Evolutionary conservation across 2,113 vertebrate genomes (phyloP), one percentile per base, ranked within the genome.

Genomic region (Mobula birostris): DNA sequence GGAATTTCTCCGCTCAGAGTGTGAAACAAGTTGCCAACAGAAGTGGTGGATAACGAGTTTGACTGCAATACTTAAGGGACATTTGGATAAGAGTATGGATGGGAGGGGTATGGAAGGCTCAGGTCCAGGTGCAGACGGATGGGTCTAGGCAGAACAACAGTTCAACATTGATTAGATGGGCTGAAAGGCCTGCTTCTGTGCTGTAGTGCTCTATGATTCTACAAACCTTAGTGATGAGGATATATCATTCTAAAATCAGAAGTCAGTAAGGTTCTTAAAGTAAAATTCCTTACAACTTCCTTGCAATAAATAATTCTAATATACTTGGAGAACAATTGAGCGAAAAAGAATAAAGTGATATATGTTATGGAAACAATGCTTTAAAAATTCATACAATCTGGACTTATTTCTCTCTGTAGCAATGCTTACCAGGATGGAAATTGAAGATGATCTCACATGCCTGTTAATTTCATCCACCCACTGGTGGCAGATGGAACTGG

Each of bases 381-480:
- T 66, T 90, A 32, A 32, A 90, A 63, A 68, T 66, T 32, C 29
- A 15, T 27, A 19, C 90, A 3, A 93, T 70, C 76, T 72, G 72
- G 2, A 85, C 70, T 94, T 94, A 5, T 29, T 36, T 72, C 27
- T 61, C 58, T 48, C 19, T 79, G 21, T 63, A 11, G 29, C 56
- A 66, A 96, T 95, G 92, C 97, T 96, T 95, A 99, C 99, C 98
- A 99, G 96, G 94, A 99, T 98, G 68, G 96, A 96, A 94, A 99
- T 97, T 7, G 98, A 98, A 3, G 98, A 98, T 0, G 98, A 99
- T 80, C 97, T 97, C 94, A 99, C 97, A 94, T 99, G 99, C 1
- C 98, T 97, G 94, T 98, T 99, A 96, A 99, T 99, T 96, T 99
- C 99, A 95, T 99, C 98, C 80, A 99, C 98, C 99, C 99, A 99